These are phyloP conservation scores for Mustela nigripes DNA, from an alignment of 2,113 vertebrate genomes.

Conservation along the genomic window DNA sequence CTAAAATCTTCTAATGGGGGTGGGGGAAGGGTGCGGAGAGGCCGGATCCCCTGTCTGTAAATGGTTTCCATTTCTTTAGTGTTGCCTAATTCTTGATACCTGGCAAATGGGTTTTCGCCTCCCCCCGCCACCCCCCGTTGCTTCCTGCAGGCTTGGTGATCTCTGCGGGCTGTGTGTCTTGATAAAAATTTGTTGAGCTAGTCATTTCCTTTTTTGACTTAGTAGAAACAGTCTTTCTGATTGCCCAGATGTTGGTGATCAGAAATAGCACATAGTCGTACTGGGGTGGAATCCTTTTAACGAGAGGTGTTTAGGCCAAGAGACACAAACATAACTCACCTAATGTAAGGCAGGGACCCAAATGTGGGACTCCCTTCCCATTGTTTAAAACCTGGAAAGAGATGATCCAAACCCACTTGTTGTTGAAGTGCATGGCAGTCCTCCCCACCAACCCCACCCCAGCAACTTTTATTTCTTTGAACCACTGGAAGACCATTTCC, in stretches of 20 bases:
- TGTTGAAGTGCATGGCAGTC: neutral
- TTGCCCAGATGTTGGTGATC: neutral
- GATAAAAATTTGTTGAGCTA: slow-evolving; percentile 18
- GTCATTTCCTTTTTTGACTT: slow-evolving; percentile 20
- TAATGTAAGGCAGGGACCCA: neutral
- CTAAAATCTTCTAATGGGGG: slow-evolving; percentile 54
- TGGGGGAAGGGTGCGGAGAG: neutral
- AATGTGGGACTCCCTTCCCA: neutral
- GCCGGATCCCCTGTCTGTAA: neutral
- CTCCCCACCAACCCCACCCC: too few species aligned
- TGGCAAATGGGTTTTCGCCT: neutral
- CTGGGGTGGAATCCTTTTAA: neutral
- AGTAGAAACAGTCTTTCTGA: neutral
- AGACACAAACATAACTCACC: neutral
- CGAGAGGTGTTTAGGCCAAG: neutral
- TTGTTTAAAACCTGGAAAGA: neutral
- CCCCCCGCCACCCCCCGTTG: neutral
- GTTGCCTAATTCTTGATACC: slow-evolving; percentile 47
- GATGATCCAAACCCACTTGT: neutral
- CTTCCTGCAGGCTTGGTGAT: neutral
- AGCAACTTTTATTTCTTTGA: neutral
- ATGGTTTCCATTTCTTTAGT: slow-evolving; percentile 67
- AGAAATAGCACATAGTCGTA: neutral
- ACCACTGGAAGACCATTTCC: neutral
- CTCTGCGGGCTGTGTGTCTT: neutral